phyloP scores from a whole-genome alignment of 1,140 invertebrate species.

The Drosophila paulistorum region DNA sequence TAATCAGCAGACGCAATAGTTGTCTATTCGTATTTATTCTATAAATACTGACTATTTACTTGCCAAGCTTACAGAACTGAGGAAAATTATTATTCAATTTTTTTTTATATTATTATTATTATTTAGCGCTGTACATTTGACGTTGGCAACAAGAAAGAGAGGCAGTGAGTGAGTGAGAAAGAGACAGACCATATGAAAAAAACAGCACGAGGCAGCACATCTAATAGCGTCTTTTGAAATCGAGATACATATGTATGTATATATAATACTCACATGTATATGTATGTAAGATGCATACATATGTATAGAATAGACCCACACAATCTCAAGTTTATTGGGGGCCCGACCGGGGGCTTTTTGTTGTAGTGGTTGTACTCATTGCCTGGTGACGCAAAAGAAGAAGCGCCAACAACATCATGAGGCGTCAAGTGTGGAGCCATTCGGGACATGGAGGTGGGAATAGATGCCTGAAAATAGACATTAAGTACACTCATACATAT shows the following conservation, averaged over 20 bases:
- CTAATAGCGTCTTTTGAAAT: conserved; percentile 55
- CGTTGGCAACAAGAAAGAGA: conserved; percentile 58
- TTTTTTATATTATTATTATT: conserved; percentile 33
- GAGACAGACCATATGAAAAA: background rate
- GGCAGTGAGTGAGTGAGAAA: background rate
- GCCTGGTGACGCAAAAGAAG: conserved; percentile 55
- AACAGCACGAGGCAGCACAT: conserved; percentile 28
- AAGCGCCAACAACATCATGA: conserved; percentile 25
- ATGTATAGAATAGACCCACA: conserved; percentile 34
- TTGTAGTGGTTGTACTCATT: conserved; percentile 5
- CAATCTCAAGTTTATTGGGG: conserved; percentile 50
- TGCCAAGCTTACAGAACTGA: conserved; percentile 43
- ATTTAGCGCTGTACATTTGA: conserved; percentile 52
- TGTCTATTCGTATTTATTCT: background rate
- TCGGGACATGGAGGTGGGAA: conserved; percentile 14
- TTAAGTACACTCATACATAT: conserved; percentile 24
- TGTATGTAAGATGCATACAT: background rate
- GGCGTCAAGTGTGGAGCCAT: conserved; percentile 9
- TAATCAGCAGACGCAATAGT: conserved; percentile 51
- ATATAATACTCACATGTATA: background rate
- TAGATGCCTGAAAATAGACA: conserved; percentile 46
- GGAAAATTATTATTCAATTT: conserved; percentile 46
- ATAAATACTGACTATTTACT: conserved; percentile 39
- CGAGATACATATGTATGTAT: conserved; percentile 33
- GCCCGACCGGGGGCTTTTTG: conserved; percentile 44